Evolutionary conservation across 2,888 invertebrate species (phyloP), one percentile per base, ranked within the genome.

Genomic region (Eristalis intricaria): DNA sequence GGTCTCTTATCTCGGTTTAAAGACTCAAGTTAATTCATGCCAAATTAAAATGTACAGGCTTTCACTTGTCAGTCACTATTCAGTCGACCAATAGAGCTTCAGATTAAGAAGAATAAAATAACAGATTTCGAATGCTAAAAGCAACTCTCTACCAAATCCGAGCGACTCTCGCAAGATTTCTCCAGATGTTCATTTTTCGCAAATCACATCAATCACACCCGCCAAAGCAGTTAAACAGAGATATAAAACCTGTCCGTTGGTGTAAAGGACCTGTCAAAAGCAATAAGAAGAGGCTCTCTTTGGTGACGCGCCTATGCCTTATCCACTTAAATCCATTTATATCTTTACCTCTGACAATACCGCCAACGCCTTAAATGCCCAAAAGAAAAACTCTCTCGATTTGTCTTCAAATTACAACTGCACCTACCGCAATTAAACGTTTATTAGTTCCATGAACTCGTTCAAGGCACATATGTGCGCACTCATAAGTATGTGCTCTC

Each of bases 361-460:
- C 43, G 43, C 43, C 50, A 50, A 50, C 43, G 19, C 43, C n/a
- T 13, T 50, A 50, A 50, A 8, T 50, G 50, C 50, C 8, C 50
- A n/a, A 19, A 19, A 19, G 5, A 19, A 43, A 5, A 5, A 50
- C 19, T 50, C 50, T 19, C 50, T 50, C 50, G 50, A 50, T 50
- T 19, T 50, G 50, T 19, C 19, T 50, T 19, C 19, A 19, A 50
- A 50, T 50, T 19, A 50, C 19, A 19, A 50, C 50, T 50, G 50
- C 50, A 50, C 50, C 26, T 63, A 63, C 26, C 26, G 32, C 68
- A 80, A 73, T 79, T 79, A 23, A 71, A 29, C 19, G 29, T 69
- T 77, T 69, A 50, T 22, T 66, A 68, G 38, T 75, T 81, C 75
- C 75, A 40, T 23, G 81, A 81, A 81, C 63, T 58, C 68, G 64